Evolutionary conservation across 2,888 invertebrate species (phyloP).

Genomic region (Stramonita haemastoma): DNA sequence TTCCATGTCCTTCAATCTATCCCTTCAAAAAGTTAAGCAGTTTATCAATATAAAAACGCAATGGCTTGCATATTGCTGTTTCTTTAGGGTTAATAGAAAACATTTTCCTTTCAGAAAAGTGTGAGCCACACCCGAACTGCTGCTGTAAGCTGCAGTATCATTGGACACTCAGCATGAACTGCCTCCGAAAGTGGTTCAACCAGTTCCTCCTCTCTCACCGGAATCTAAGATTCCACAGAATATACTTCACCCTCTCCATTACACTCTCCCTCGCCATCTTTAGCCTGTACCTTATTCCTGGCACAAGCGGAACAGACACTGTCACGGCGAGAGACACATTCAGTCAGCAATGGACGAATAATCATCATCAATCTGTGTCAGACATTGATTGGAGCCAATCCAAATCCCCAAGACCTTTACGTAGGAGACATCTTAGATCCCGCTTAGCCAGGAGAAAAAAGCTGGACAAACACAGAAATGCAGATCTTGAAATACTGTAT

Average conservation of each 20-base stretch:
- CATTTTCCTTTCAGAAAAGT: background rate
- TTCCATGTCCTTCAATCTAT: too few species aligned
- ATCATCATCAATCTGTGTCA: background rate
- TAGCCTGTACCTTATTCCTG: background rate
- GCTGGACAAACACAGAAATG: background rate
- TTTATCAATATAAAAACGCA: too few species aligned
- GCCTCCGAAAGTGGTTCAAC: background rate
- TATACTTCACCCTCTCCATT: background rate
- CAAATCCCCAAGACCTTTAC: background rate
- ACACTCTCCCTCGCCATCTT: background rate
- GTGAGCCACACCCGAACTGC: background rate
- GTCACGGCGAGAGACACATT: background rate
- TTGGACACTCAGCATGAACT: background rate
- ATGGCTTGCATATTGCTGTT: too few species aligned
- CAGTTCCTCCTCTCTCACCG: too few species aligned
- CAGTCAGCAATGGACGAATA: background rate
- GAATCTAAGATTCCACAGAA: background rate
- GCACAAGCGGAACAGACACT: background rate
- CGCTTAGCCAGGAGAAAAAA: background rate
- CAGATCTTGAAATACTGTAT: constrained; percentile 2
- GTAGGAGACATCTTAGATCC: background rate
- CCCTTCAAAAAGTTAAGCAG: too few species aligned
- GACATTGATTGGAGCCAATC: too few species aligned
- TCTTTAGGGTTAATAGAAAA: background rate
- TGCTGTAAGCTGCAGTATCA: background rate